A percentile compares a stretch with the other conserved stretches of the same genome.
phyloP scores from a whole-genome alignment of 2,888 invertebrate species.

The Andrena fulva region DNA sequence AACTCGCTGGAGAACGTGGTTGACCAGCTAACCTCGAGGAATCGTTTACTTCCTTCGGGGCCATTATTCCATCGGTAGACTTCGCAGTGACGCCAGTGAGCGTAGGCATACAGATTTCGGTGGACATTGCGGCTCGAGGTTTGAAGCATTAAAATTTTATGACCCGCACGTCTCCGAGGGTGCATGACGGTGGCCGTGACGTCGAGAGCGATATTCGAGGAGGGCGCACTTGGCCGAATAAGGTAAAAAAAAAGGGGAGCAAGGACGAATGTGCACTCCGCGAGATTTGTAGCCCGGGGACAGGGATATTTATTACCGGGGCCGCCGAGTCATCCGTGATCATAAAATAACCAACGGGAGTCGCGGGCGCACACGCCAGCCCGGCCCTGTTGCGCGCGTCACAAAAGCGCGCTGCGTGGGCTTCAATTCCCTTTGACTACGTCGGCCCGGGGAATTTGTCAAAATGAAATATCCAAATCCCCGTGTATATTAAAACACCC shows the following conservation, averaged over 20 bases:
- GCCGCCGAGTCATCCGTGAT: slow-evolving; percentile 61
- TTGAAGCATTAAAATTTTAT: neutral
- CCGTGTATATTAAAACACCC: slow-evolving; percentile 47
- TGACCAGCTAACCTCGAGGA: too few relatives aligned
- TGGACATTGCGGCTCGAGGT: neutral
- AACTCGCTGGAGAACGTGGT: too few relatives aligned
- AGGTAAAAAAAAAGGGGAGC: slow-evolving; percentile 32
- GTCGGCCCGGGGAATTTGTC: slow-evolving; percentile 44
- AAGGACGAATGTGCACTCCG: slow-evolving; percentile 43
- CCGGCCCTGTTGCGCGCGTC: slow-evolving; percentile 31
- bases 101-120: neutral
- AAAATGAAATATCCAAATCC: slow-evolving; percentile 59
- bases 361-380: slow-evolving; percentile 44
- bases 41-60: too few relatives aligned
- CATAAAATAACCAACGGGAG: slow-evolving; percentile 63
- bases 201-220: slow-evolving; percentile 21
- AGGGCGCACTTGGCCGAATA: slow-evolving; percentile 17
- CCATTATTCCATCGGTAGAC: too few relatives aligned
- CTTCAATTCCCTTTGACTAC: slow-evolving; percentile 58
- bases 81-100: neutral
- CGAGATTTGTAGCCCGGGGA: slow-evolving; percentile 57
- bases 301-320: slow-evolving; percentile 63
- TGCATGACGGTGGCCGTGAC: neutral
- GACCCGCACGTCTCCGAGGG: neutral
- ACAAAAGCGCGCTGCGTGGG: neutral